A percentile compares a stretch with the other conserved stretches of the same genome.
Conservation (phyloP, 1,140 invertebrate genomes). For the Leptestheria dahalacensis region DNA sequence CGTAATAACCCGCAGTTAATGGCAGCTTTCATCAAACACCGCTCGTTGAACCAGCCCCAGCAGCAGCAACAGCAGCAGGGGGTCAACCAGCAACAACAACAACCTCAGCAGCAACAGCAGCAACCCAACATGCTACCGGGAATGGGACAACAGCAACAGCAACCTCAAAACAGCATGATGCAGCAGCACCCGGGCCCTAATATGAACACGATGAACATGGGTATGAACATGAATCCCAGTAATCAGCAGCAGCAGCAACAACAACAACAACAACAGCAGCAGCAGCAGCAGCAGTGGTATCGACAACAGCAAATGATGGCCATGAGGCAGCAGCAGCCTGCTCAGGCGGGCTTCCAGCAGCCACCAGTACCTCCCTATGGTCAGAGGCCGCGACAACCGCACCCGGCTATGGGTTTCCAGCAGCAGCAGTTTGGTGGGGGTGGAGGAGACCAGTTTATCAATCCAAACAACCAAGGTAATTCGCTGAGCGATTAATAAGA, state of each 20-base stretch:
- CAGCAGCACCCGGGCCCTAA: conserved; percentile 34
- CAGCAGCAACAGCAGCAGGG: conserved; percentile 28
- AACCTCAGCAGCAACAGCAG: conserved; percentile 30
- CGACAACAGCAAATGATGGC: conserved; percentile 37
- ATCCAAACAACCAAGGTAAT: conserved; percentile 21
- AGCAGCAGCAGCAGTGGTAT: conserved; percentile 22
- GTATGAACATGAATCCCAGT: conserved; percentile 18
- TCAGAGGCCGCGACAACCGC: conserved; percentile 24
- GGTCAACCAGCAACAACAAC: conserved; percentile 32
- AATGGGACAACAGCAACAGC: conserved; percentile 27
- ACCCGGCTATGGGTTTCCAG: conserved; percentile 23
- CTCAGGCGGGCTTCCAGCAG: conserved; percentile 33
- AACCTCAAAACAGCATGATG: conserved; percentile 25
- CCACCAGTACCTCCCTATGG: conserved; percentile 24
- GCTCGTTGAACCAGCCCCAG: conserved; percentile 40
- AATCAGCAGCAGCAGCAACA: conserved; percentile 31
- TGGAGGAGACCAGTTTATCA: conserved; percentile 9
- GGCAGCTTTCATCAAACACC: conserved; percentile 90
- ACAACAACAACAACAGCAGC: conserved; percentile 32
- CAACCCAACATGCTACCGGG: conserved; percentile 33
- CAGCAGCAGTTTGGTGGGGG: conserved; percentile 21
- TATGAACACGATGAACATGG: conserved; percentile 23
- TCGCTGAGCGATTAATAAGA: too few relatives aligned
- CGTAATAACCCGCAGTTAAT: conserved; percentile 90
- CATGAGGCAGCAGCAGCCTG: conserved; percentile 31